Conservation (phyloP, 2,113 vertebrate genomes). For the Mormyrus lacerda region DNA sequence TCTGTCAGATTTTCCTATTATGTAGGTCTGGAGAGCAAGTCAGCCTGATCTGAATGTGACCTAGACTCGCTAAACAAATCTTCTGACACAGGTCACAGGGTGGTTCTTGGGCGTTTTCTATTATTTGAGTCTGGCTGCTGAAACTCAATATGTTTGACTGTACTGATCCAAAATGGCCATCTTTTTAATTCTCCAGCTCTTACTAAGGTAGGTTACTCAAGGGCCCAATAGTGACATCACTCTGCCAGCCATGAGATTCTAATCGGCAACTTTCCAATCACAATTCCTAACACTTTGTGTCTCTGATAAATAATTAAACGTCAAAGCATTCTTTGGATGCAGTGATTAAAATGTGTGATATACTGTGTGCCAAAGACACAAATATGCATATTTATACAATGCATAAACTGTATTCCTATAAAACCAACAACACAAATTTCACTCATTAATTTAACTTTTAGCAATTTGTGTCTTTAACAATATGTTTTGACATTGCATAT, state of each 20-base stretch:
- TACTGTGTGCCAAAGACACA: not conserved
- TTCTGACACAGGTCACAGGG: not conserved
- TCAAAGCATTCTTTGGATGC: not conserved
- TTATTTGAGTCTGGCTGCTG: not conserved
- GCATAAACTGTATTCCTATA: not conserved
- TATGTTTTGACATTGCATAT: not conserved
- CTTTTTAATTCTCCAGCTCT: not conserved
- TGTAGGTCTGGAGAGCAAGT: not conserved
- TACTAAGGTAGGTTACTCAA: not conserved
- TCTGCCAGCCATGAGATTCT: not conserved
- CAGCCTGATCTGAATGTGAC: not conserved
- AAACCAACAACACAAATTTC: not conserved
- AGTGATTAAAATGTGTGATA: not conserved
- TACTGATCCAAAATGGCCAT: not conserved
- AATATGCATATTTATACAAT: not conserved
- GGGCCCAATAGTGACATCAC: not conserved
- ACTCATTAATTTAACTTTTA: not conserved
- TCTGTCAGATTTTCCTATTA: not conserved
- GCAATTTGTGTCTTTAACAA: not conserved
- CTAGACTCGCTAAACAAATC: not conserved
- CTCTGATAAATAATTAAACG: not conserved
- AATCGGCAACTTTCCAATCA: not conserved
- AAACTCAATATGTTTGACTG: not conserved
- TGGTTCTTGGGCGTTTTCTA: not conserved
- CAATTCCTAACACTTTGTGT: not conserved